Conservation (phyloP, 1,140 invertebrate genomes). For the Pogonomyrmex californicus region DNA sequence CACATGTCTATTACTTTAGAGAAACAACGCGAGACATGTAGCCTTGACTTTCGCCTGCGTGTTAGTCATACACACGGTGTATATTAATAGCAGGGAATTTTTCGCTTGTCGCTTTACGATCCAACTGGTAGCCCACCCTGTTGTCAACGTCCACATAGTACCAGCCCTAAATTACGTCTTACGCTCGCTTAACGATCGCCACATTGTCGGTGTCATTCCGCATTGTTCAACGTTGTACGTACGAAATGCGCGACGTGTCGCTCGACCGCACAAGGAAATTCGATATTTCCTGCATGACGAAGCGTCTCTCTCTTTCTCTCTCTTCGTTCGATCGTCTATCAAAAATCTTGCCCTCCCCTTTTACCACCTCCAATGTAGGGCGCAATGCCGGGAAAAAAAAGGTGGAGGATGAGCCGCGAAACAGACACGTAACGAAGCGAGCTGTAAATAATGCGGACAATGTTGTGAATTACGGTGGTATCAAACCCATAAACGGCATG, state of each 20-base stretch:
- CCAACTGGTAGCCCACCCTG: constrained; percentile 68
- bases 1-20: neutral
- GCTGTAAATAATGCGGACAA: constrained; percentile 84
- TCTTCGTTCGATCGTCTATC: neutral
- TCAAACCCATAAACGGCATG: constrained; percentile 83
- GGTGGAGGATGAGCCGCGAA: constrained; percentile 23
- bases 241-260: constrained; percentile 56
- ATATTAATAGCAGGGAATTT: constrained; percentile 53
- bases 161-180: constrained; percentile 67
- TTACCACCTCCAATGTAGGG: neutral
- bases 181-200: constrained; percentile 68
- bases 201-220: constrained; percentile 68
- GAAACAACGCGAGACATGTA: constrained; percentile 13
- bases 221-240: constrained; percentile 70
- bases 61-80: constrained; percentile 18
- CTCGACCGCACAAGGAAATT: constrained; percentile 68
- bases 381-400: neutral
- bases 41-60: constrained; percentile 29
- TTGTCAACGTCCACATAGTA: constrained; percentile 58
- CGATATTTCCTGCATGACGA: constrained; percentile 73
- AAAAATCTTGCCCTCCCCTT: constrained; percentile 15
- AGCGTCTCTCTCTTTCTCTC: neutral
- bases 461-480: constrained; percentile 85
- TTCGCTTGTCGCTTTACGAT: constrained; percentile 62
- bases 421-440: constrained; percentile 78